Conservation (phyloP, 30 jellyfish, hydroid and myxozoan genomes). For the Pseudorhiza aurosa region DNA sequence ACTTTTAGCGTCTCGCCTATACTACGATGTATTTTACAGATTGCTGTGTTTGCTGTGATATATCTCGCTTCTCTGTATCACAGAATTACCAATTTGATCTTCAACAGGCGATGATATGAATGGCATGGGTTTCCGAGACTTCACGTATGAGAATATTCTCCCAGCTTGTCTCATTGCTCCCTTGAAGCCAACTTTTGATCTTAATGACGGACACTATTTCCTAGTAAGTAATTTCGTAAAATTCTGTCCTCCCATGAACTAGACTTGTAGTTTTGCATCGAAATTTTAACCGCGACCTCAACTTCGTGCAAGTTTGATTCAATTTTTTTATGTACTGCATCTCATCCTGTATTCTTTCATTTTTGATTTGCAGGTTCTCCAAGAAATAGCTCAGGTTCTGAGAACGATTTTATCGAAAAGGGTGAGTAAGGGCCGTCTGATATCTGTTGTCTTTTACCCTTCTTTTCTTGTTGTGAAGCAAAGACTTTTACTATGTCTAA, state of each 20-base stretch:
- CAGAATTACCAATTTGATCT: no score
- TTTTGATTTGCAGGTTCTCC: slow-evolving; percentile 61
- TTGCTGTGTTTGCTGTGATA: no score
- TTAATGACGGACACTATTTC: slow-evolving; percentile 86
- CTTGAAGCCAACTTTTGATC: slow-evolving; percentile 75
- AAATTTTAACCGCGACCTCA: not conserved
- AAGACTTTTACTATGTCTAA: no score
- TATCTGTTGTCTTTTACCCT: no score
- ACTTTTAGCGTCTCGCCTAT: no score
- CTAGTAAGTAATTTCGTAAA: slow-evolving; percentile 70
- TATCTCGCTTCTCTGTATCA: no score
- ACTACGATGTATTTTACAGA: no score
- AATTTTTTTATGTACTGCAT: no score
- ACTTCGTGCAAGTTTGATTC: not conserved
- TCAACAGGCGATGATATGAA: slow-evolving; percentile 70
- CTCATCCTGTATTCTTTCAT: no score
- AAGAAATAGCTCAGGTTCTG: slow-evolving; percentile 60
- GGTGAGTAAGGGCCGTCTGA: slow-evolving; percentile 12
- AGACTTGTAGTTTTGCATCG: no score
- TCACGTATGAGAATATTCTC: slow-evolving; percentile 73
- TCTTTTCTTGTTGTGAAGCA: no score
- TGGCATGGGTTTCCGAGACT: slow-evolving; percentile 64
- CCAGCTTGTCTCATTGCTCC: slow-evolving; percentile 96
- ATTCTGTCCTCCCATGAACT: no score
- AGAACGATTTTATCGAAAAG: slow-evolving; percentile 17